Percentiles rank a stretch among this genome's conserved stretches.
phyloP scores from a whole-genome alignment of 2,888 invertebrate genomes.

The Drosophila seclusa region DNA sequence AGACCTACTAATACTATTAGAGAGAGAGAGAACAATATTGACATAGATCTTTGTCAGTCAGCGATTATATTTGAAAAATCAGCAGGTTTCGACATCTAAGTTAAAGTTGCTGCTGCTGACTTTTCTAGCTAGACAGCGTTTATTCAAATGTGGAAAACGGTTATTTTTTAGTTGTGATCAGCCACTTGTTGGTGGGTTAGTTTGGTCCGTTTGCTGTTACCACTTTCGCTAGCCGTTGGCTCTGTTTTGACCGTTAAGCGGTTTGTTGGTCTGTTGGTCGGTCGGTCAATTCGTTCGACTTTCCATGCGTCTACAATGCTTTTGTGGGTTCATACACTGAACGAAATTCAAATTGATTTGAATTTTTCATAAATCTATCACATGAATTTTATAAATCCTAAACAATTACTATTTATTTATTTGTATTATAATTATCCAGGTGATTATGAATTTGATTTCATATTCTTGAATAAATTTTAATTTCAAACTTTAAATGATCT shows the following conservation, averaged over 20 bases:
- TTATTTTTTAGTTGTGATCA: constrained; percentile 53
- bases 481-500: background rate
- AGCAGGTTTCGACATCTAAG: constrained; percentile 27
- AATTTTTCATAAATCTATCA: background rate
- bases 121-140: constrained; percentile 57
- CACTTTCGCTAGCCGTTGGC: constrained; percentile 42
- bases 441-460: background rate
- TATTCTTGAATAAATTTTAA: background rate
- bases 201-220: constrained; percentile 26
- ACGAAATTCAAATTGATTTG: background rate
- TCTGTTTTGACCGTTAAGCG: constrained; percentile 22
- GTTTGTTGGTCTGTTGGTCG: background rate
- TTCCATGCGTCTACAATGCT: constrained; percentile 46
- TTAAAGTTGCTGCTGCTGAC: constrained; percentile 15
- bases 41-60: constrained; percentile 46
- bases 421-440: background rate
- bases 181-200: constrained; percentile 17
- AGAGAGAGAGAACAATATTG: constrained; percentile 46
- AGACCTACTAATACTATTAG: constrained; percentile 9
- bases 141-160: constrained; percentile 75
- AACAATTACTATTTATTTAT: background rate
- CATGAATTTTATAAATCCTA: background rate
- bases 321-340: constrained; percentile 36
- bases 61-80: constrained; percentile 35
- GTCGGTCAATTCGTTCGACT: constrained; percentile 48